These are phyloP conservation scores for Athrips mouffetella DNA, from an alignment of 2,888 invertebrate species.

Conservation along the genomic window DNA sequence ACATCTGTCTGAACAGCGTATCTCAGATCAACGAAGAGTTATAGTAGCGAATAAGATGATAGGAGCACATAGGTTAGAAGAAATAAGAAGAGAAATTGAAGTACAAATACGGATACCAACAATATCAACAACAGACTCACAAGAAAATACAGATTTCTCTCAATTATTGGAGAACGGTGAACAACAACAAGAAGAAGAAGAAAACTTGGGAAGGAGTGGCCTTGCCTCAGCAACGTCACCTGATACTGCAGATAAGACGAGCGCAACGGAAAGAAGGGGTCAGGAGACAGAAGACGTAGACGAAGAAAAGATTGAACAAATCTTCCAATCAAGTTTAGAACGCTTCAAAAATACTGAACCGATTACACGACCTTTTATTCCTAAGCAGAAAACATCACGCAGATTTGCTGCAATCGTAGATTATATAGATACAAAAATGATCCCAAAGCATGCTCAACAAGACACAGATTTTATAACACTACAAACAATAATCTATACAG, in stretches of 20 bases:
- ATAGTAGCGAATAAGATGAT: conserved; percentile 9
- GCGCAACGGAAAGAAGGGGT: background rate
- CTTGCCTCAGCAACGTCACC: background rate
- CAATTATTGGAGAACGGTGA: background rate
- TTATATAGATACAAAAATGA: conserved; percentile 12
- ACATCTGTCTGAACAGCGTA: conserved; percentile 11
- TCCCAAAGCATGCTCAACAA: conserved; percentile 11
- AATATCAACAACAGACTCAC: background rate
- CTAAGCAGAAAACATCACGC: conserved; percentile 20
- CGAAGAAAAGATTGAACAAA: conserved; percentile 10
- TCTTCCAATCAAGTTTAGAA: no score
- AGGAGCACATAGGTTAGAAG: background rate
- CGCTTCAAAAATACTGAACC: conserved; percentile 4
- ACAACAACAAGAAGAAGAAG: background rate
- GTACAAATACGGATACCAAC: background rate
- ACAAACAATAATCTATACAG: conserved; percentile 17
- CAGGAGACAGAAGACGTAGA: background rate
- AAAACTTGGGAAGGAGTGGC: background rate
- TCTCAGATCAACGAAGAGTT: conserved; percentile 13
- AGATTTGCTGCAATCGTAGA: conserved; percentile 15
- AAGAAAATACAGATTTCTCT: background rate
- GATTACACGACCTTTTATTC: conserved; percentile 14
- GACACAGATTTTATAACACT: conserved; percentile 9
- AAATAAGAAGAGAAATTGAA: background rate
- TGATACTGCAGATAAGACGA: background rate